A percentile compares a stretch with the other conserved stretches of the same genome.
phyloP scores from a whole-genome alignment of 1,140 invertebrate species.

The Drosophila seguyi region DNA sequence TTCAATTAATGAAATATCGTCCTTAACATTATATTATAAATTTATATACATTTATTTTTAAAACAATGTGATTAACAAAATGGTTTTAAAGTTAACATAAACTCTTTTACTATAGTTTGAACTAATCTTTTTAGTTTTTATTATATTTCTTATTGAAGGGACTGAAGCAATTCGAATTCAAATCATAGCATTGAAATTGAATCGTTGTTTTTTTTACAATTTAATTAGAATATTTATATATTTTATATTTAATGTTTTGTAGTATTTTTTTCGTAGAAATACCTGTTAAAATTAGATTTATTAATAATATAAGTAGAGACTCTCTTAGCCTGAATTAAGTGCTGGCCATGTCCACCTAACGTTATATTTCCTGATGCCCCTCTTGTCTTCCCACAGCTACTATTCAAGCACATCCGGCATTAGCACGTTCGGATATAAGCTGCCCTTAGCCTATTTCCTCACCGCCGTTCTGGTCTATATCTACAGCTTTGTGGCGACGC shows the following conservation, averaged over 20 bases:
- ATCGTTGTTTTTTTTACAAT: too few relatives aligned
- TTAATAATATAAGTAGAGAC: not conserved
- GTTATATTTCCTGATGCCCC: constrained; percentile 10
- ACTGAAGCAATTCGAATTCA: too few relatives aligned
- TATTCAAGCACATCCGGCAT: constrained; percentile 91
- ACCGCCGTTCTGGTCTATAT: constrained; percentile 94
- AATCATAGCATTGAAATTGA: too few relatives aligned
- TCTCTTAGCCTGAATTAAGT: not conserved
- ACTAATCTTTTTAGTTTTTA: not conserved
- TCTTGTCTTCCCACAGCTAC: constrained; percentile 86
- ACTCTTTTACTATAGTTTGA: too few relatives aligned
- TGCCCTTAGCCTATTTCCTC: constrained; percentile 97
- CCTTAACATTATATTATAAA: too few relatives aligned
- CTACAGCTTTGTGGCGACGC: constrained; percentile 97
- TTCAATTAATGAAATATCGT: too few relatives aligned
- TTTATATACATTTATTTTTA: too few relatives aligned
- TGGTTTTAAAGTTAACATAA: too few relatives aligned
- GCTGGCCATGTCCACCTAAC: constrained; percentile 1
- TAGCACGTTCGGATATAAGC: constrained; percentile 89
- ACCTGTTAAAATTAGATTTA: not conserved
- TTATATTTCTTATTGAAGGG: too few relatives aligned
- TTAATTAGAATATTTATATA: not conserved
- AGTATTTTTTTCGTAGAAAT: not conserved
- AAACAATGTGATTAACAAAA: too few relatives aligned
- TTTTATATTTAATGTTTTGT: not conserved